Evolutionary conservation across 2,888 invertebrate genomes (phyloP), one percentile per base, ranked within the genome.

Genomic region (Drosophila setosimentum): DNA sequence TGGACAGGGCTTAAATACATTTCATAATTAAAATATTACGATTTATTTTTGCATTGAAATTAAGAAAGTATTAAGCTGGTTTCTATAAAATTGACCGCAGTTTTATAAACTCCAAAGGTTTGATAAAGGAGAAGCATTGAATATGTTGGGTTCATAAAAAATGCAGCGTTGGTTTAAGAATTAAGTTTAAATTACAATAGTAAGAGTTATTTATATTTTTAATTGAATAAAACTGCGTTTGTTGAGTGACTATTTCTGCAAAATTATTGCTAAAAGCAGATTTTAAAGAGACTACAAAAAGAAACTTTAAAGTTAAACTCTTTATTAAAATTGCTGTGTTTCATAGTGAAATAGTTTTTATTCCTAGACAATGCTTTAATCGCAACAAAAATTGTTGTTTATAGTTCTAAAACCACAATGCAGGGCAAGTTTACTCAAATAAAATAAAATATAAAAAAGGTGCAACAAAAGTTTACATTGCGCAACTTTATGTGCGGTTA

Each of bases 1-100:
- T 1, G 21, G 16, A 32, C 54, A 49, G 21, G 10, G 30, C 32
- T 13, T 30, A 35, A 45, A 55, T 50, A 33, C 30, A n/a, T 50
- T 68, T 55, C 45, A 60, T 58, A 62, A 76, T 63, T 45, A 42
- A 49, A 40, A 45, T 58, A 35, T 53, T 24, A 29, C 7, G 32
- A 1, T 16, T 50, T 78, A 54, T 29, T 51, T 30, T 51, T 13
- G 7, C 45, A 13, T 7, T 16, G 13, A 3, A 21, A 21, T 45
- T 21, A 13, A 7, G 16, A 21, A 45, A 21, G 13, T 21, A 57
- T 64, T 76, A 49, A 37, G 13, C 16, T 64, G 33, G 33, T 64
- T 60, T 48, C 11, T 24, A 40, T 35, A 13, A 13, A 37, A 18
- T 27, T 4, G 7, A 10, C 7, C 16, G 4, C 10, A 30, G 18